Evolutionary conservation across 2,797 vertebrate genomes (phyloP).

Genomic region (Rhinophrynus dorsalis): DNA sequence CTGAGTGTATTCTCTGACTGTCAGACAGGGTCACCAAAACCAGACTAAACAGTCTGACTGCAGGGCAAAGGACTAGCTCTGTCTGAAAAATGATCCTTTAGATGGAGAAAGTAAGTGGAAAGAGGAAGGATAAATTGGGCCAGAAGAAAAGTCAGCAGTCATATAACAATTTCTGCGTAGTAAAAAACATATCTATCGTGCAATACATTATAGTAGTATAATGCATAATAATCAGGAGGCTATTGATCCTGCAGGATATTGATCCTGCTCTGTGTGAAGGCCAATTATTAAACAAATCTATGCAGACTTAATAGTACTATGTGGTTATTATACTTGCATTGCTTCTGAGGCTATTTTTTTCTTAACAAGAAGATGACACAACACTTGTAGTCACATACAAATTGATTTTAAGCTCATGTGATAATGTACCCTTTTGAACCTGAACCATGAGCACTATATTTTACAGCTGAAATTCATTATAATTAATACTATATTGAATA

Average conservation of each 20-base stretch:
- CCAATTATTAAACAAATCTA: neutral
- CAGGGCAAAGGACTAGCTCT: conserved; percentile 69
- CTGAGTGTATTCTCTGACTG: conserved; percentile 65
- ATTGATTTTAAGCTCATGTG: neutral
- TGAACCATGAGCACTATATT: neutral
- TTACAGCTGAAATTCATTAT: neutral
- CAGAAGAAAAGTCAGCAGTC: conserved; percentile 9
- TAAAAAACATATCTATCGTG: conserved; percentile 7
- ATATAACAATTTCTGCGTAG: conserved; percentile 11
- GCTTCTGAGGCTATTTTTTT: neutral
- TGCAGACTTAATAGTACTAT: neutral
- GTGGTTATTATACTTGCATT: neutral
- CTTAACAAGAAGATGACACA: neutral
- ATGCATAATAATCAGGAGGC: neutral
- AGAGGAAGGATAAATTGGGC: neutral
- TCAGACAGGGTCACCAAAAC: conserved; percentile 79
- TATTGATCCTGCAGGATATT: neutral
- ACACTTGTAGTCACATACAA: neutral
- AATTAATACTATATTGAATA: conserved; percentile 7
- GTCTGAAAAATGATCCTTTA: conserved; percentile 78
- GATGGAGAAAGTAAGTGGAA: conserved; percentile 51
- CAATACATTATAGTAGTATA: neutral
- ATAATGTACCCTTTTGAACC: conserved; percentile 1
- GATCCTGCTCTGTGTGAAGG: neutral
- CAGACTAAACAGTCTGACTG: conserved; percentile 82